These are phyloP conservation scores for Galagoides demidoff DNA, from an alignment of 2,797 vertebrate species.

Conservation along the genomic window DNA sequence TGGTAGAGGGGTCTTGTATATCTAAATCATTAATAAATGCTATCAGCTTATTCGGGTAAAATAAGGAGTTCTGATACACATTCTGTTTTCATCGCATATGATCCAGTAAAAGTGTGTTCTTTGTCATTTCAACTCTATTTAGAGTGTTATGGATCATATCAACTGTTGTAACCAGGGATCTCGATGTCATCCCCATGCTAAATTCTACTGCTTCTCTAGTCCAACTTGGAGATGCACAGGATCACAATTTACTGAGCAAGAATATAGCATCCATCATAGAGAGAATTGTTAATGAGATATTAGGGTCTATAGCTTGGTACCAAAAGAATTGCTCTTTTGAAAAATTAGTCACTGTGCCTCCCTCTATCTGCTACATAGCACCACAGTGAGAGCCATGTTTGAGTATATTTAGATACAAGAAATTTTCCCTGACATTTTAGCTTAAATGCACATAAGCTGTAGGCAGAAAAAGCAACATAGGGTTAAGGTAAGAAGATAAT, in stretches of 20 bases:
- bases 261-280: background rate
- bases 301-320: background rate
- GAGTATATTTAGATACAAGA: background rate
- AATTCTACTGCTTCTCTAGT: background rate
- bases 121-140: background rate
- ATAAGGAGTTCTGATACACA: background rate
- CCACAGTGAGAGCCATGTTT: background rate
- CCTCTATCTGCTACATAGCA: background rate
- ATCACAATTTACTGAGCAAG: too few species aligned
- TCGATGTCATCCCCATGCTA: background rate
- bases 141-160: background rate
- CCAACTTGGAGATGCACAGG: background rate
- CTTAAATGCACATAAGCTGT: background rate
- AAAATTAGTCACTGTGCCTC: background rate
- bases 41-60: background rate
- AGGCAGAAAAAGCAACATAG: background rate
- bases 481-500: background rate
- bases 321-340: background rate
- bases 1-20: background rate
- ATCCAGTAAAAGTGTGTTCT: background rate
- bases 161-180: background rate
- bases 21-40: background rate
- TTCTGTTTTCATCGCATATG: background rate
- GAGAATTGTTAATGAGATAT: background rate
- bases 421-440: background rate